Base-by-base conservation (phyloP, 2,797 vertebrate species). In the Heteromormyrus szaboi region DNA sequence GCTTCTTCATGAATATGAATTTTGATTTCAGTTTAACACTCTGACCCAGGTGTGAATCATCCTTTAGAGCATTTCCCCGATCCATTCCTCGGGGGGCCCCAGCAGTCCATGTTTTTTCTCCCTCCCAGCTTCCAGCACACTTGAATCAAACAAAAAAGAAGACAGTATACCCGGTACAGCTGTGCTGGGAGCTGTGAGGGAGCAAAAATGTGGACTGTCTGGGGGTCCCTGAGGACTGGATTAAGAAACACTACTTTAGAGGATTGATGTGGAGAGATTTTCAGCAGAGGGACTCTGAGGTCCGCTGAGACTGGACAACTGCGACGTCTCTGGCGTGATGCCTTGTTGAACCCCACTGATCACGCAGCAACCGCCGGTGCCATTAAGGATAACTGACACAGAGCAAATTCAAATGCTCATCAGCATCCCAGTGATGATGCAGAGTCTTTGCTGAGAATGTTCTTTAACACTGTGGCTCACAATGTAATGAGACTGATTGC, bases 11-110 rank as follows among this genome's bases (percentile, higher is more conserved):
- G 62, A 86, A 87, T 86, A 87, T 81, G 33, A 50, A 87, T 86
- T 50, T 33, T 22, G 41, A 79, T 86, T 87, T 89, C 19, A 79
- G 50, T 89, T 86, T 86, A 76, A 85, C 59, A 37, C 8, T 86
- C 59, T 68, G 84, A 86, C 88, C 62, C 88, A 37, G 37, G 41
- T 48, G 46, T 85, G 46, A 89, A 89, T 48, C 53, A 59, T 11
- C 25, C 59, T 50, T 90, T 93, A 50, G 17, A 83, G n/a, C 19
- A 83, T 22, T 83, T 44, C 93, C 93, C 91, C 92, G 90, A 91
- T 90, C 90, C 91, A 92, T 89, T 92, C 92, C 91, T 65, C 9
- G 2, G 7, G 56, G 22, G 22, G 2, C 22, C 9, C 8, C 25
- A 65, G 9, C 8, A 29, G 59, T 65, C 22, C 59, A 65, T 25